These are phyloP conservation scores for Lithophane leautieri DNA, from an alignment of 2,888 invertebrate species.

Conservation along the genomic window DNA sequence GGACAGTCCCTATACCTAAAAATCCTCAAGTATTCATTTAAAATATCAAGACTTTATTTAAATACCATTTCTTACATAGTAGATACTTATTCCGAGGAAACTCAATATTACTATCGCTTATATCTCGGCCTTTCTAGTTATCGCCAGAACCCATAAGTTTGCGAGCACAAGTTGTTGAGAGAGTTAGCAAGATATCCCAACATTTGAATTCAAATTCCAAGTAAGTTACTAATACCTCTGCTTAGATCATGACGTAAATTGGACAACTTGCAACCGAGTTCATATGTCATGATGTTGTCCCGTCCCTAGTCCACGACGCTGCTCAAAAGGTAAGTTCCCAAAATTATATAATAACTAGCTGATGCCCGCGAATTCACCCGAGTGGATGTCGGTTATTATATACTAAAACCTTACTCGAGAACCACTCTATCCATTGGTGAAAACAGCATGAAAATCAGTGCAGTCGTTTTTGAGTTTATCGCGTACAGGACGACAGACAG, in stretches of 20 bases:
- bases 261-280: constrained; percentile 4
- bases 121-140: constrained; percentile 20
- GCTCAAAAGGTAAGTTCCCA: no score
- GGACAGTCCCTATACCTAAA: no score
- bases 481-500: no score
- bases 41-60: neutral
- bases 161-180: constrained; percentile 26
- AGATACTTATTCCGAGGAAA: constrained; percentile 1
- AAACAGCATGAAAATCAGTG: no score
- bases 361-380: no score
- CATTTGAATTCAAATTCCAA: constrained; percentile 45
- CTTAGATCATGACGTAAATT: constrained; percentile 22
- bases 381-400: no score
- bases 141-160: constrained; percentile 38
- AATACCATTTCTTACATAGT: neutral
- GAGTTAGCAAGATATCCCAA: constrained; percentile 25
- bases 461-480: no score
- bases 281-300: neutral
- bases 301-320: neutral
- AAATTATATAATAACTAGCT: no score
- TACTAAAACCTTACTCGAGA: no score
- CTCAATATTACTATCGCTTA: constrained; percentile 5
- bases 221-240: constrained; percentile 40
- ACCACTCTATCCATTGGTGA: no score
- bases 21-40: neutral